Conservation (phyloP, 2,113 vertebrate genomes). For the Anseranas semipalmata region DNA sequence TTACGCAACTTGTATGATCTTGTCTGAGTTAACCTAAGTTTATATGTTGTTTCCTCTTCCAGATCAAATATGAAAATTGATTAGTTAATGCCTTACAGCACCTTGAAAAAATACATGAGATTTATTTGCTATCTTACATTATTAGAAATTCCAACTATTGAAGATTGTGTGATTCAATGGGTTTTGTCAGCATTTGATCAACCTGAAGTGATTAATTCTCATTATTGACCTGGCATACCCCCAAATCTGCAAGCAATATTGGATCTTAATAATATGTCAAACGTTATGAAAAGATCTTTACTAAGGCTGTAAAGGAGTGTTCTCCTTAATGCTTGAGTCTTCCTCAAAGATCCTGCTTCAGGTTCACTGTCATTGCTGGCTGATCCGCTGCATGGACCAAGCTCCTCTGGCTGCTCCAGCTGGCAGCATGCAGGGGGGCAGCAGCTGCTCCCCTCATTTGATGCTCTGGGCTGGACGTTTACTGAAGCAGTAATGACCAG, state of each 20-base stretch:
- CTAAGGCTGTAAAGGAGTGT: neutral
- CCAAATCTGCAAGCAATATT: neutral
- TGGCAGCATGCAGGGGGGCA: neutral
- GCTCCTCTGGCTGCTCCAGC: neutral
- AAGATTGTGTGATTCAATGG: neutral
- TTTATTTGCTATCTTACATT: neutral
- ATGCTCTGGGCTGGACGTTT: neutral
- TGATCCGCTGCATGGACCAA: neutral
- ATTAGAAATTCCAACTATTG: neutral
- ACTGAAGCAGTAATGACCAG: neutral
- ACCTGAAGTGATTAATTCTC: neutral
- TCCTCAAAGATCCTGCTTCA: neutral
- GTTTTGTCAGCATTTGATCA: neutral
- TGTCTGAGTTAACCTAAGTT: neutral
- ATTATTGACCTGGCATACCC: neutral
- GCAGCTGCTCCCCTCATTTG: neutral
- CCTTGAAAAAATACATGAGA: neutral
- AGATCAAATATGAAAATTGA: neutral
- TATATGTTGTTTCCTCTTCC: neutral
- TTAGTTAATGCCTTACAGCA: neutral
- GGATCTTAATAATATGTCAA: neutral
- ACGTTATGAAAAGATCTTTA: neutral
- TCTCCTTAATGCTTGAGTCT: neutral
- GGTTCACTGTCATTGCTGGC: neutral
- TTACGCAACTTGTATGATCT: neutral